phyloP scores from a whole-genome alignment of 2,113 vertebrate species.

The Aythya baeri region DNA sequence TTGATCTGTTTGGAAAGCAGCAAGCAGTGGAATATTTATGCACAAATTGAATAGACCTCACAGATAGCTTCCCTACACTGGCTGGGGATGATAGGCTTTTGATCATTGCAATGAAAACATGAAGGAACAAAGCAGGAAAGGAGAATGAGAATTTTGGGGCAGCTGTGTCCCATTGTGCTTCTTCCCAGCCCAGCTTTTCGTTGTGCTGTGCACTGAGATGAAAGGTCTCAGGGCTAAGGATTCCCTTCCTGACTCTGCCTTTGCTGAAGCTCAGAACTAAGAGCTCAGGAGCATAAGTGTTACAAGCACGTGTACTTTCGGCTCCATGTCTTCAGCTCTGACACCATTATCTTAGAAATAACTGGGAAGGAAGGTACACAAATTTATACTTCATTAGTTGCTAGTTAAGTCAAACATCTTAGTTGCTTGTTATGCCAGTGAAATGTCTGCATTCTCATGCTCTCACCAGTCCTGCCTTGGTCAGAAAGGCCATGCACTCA shows the following conservation, averaged over 20 bases:
- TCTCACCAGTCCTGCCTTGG: not conserved
- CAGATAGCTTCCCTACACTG: not conserved
- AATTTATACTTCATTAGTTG: not conserved
- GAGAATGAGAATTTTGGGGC: not conserved
- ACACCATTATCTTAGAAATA: not conserved
- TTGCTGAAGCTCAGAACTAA: not conserved
- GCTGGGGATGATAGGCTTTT: not conserved
- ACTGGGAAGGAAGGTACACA: rapidly evolving
- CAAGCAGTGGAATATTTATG: not conserved
- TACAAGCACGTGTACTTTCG: not conserved
- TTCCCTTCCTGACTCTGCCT: not conserved
- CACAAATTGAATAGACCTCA: not conserved
- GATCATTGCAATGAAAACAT: not conserved
- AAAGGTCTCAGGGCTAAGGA: not conserved
- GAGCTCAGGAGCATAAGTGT: not conserved
- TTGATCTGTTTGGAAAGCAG: not conserved
- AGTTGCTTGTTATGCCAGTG: not conserved
- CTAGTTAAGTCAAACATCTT: not conserved
- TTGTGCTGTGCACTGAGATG: not conserved
- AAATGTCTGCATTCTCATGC: not conserved
- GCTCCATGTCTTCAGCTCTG: not conserved
- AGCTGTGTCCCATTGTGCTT: not conserved
- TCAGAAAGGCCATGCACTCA: not conserved
- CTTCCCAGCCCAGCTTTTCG: not conserved
- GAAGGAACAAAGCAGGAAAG: not conserved